phyloP scores from a whole-genome alignment of 2,888 invertebrate genomes.

The Shargacucullia verbasci region DNA sequence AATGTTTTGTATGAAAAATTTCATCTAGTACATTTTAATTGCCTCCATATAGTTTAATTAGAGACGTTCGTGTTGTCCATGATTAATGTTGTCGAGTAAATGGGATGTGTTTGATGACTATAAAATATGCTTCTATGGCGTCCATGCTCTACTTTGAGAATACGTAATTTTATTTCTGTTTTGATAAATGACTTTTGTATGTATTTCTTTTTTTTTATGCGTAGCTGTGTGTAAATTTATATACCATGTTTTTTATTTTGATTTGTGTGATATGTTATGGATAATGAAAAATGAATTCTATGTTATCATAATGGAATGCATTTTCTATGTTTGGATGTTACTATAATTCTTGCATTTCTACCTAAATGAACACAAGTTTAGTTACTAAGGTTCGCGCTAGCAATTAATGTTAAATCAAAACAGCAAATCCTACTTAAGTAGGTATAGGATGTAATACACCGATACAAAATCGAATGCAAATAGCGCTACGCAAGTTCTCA shows the following conservation, averaged over 20 bases:
- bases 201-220: slow-evolving; percentile 29
- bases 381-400: too few relatives aligned
- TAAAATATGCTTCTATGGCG: slow-evolving; percentile 59
- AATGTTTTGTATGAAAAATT: slow-evolving; percentile 85
- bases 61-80: slow-evolving; percentile 69
- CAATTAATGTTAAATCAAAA: too few relatives aligned
- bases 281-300: too few relatives aligned
- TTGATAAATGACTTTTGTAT: slow-evolving; percentile 54
- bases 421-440: too few relatives aligned
- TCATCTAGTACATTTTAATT: slow-evolving; percentile 82
- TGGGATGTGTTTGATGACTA: slow-evolving; percentile 69
- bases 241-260: slow-evolving; percentile 27
- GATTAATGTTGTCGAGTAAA: slow-evolving; percentile 80
- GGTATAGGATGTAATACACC: background rate
- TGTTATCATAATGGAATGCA: too few relatives aligned
- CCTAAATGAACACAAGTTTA: too few relatives aligned
- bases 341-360: too few relatives aligned
- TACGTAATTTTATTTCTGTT: slow-evolving; percentile 47
- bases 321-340: too few relatives aligned
- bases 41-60: slow-evolving; percentile 84
- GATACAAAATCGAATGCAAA: slow-evolving; percentile 31
- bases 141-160: slow-evolving; percentile 35
- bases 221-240: slow-evolving; percentile 14
- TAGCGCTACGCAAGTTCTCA: slow-evolving; percentile 17
- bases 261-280: slow-evolving; percentile 4